Percentiles rank a stretch among this genome's conserved stretches.
Conservation (phyloP, 1,140 invertebrate genomes). For the Aphelinus certus region DNA sequence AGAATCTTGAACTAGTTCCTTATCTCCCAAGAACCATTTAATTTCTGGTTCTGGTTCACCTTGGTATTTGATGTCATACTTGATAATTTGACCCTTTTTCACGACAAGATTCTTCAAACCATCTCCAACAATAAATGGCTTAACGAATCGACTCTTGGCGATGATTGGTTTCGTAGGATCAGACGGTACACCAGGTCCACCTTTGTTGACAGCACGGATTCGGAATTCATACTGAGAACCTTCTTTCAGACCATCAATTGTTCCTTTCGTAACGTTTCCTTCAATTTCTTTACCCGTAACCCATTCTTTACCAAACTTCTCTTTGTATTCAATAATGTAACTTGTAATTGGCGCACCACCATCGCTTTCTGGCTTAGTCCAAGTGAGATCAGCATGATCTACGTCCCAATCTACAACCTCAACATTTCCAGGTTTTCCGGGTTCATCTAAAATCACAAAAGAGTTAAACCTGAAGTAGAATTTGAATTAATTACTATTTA, state of each 20-base stretch:
- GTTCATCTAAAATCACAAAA: constrained; percentile 76
- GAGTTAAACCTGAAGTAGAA: constrained; percentile 9
- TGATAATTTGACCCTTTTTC: constrained; percentile 93
- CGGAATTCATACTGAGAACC: constrained; percentile 96
- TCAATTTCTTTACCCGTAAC: constrained; percentile 81
- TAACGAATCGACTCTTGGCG: constrained; percentile 94
- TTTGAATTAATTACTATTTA: constrained; percentile 27
- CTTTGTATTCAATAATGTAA: constrained; percentile 93
- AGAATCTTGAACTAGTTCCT: constrained; percentile 76
- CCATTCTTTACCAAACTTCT: constrained; percentile 93
- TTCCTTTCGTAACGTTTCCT: constrained; percentile 78
- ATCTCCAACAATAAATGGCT: constrained; percentile 91
- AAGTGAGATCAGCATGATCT: constrained; percentile 93
- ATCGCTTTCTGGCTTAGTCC: constrained; percentile 88
- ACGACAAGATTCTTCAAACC: constrained; percentile 86
- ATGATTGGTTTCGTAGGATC: constrained; percentile 94
- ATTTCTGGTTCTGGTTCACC: constrained; percentile 95
- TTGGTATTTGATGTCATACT: constrained; percentile 93
- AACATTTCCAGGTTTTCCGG: constrained; percentile 88
- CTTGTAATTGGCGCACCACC: constrained; percentile 94
- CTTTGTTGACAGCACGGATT: constrained; percentile 94
- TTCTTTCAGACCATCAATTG: constrained; percentile 91
- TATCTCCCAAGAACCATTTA: constrained; percentile 80
- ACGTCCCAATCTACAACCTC: constrained; percentile 96
- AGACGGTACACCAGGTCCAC: constrained; percentile 93